Evolutionary conservation across 2,888 invertebrate genomes (phyloP).

Genomic region (Helleia helle): DNA sequence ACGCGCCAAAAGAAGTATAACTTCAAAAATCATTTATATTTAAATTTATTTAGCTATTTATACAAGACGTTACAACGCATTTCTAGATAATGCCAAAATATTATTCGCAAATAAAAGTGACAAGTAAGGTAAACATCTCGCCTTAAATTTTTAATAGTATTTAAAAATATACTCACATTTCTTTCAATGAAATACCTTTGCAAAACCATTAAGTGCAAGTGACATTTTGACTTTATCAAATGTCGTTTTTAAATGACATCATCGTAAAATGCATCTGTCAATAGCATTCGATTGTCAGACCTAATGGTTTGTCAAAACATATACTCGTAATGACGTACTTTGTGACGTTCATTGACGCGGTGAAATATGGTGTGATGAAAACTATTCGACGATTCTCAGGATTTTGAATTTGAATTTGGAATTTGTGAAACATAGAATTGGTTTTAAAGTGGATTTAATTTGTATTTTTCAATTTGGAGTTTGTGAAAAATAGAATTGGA

Average conservation of each 20-base stretch:
- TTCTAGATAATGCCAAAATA: too few relatives aligned
- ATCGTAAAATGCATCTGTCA: constrained; percentile 57
- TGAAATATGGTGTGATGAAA: constrained; percentile 60
- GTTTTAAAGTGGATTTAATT: neutral
- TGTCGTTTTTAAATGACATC: constrained; percentile 38
- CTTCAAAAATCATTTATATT: too few relatives aligned
- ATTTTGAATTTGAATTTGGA: constrained; percentile 7
- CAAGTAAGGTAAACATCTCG: too few relatives aligned
- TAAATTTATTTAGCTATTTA: too few relatives aligned
- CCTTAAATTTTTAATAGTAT: constrained; percentile 20
- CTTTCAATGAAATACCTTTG: too few relatives aligned
- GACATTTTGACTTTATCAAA: constrained; percentile 17
- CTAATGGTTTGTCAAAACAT: constrained; percentile 70
- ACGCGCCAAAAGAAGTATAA: too few relatives aligned
- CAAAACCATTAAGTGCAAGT: constrained; percentile 34
- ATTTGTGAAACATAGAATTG: neutral
- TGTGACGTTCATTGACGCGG: constrained; percentile 36
- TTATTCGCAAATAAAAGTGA: too few relatives aligned
- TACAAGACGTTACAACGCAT: too few relatives aligned
- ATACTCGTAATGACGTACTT: constrained; percentile 55
- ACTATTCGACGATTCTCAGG: constrained; percentile 37
- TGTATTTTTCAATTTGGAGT: too few relatives aligned
- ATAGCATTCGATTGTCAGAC: constrained; percentile 33
- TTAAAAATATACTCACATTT: constrained; percentile 34
- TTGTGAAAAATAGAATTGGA: too few relatives aligned